Evolutionary conservation across 2,797 vertebrate genomes (phyloP), one percentile per base, ranked within the genome.

Genomic region (Mormyrops attenuatus): DNA sequence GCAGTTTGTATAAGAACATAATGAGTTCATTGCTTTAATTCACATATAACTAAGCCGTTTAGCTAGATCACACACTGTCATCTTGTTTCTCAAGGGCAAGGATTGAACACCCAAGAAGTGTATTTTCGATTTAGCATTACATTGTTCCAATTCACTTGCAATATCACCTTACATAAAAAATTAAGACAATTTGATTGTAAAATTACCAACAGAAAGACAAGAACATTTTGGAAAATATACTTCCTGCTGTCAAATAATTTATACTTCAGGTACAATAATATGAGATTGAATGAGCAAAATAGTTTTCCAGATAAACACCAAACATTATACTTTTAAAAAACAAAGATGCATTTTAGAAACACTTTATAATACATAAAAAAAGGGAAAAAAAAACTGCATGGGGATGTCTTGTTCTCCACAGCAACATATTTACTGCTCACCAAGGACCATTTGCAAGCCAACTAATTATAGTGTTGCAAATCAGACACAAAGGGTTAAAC

Each of bases 401-500:
- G 49, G 73, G 87, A 90, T 88, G 53, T 82, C 34, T 80, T 80
- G 52, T 82, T 80, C 89, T 82, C 86, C 87, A 85, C 52, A 63
- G 60, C 85, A 90, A 66, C 77, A 85, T 66, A 90, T 89, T 90
- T 90, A 87, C 82, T 73, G 63, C 82, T 38, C 90, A 88, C 90
- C 57, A 60, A 85, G 89, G 89, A 90, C 60, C 34, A 86, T 87
- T 87, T 66, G 53, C n/a, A 85, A 90, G 88, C 88, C 88, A 89
- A 88, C 57, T 87, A 88, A 90, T 90, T 90, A 89, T 50, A 90
- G 80, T 84, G 89, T 57, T 89, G 84, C 90, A 85, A 90, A 88
- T 90, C 63, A 49, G 88, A 90, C 22, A 38, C 82, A 82, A 88
- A 87, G 89, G 87, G 90, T 91, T 92, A 91, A 92, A 93, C 80